Percentiles rank a stretch among this genome's conserved stretches.
Evolutionary conservation across 2,797 vertebrate species (phyloP).

Genomic region (Crenuchus spilurus): DNA sequence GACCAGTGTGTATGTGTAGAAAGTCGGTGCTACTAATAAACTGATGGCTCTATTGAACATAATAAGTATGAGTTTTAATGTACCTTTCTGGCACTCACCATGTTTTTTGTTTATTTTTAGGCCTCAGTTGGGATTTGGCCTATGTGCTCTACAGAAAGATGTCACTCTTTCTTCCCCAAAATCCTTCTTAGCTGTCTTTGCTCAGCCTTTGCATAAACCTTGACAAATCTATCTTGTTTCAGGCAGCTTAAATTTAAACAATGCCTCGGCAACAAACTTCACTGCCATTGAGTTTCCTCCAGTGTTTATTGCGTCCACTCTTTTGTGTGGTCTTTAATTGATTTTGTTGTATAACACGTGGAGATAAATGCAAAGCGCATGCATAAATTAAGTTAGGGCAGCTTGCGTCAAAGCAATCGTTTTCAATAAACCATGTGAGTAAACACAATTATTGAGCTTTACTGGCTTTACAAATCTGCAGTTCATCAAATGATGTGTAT

Average conservation of each 20-base stretch:
- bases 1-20: too few relatives aligned
- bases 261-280: neutral
- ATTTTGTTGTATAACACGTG: neutral
- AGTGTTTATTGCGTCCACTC: neutral
- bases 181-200: neutral
- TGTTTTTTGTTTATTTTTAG: neutral
- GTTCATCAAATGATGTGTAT: neutral
- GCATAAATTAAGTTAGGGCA: conserved; percentile 7
- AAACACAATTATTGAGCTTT: conserved; percentile 13
- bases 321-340: conserved; percentile 7
- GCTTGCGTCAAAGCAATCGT: neutral
- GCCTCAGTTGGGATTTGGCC: neutral
- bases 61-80: neutral
- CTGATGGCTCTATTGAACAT: too few relatives aligned
- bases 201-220: neutral
- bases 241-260: neutral
- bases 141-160: neutral
- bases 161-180: neutral
- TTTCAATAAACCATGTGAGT: conserved; percentile 21
- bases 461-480: neutral
- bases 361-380: conserved; percentile 15
- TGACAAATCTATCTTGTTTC: neutral
- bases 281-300: neutral
- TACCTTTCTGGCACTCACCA: neutral
- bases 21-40: too few relatives aligned